These are phyloP conservation scores for Zaprionus gabonicus DNA, from an alignment of 1,140 invertebrate species.

Conservation along the genomic window DNA sequence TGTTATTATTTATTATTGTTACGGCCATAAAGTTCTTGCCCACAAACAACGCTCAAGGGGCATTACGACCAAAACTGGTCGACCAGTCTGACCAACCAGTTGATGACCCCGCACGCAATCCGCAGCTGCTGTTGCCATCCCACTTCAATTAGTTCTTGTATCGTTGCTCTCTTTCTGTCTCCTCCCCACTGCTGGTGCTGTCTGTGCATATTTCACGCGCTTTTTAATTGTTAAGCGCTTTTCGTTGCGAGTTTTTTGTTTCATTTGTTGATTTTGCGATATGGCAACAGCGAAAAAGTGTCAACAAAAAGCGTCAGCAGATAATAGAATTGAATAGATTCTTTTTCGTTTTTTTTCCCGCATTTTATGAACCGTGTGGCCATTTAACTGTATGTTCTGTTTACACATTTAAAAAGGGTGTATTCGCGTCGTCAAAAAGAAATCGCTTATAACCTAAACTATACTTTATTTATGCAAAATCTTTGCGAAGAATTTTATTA, in stretches of 20 bases:
- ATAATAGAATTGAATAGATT: slow-evolving; percentile 71
- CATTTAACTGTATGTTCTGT: slow-evolving; percentile 63
- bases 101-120: slow-evolving; percentile 75
- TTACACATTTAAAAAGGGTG: slow-evolving; percentile 23
- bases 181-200: slow-evolving; percentile 4
- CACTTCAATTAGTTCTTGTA: slow-evolving; percentile 16
- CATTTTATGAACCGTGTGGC: slow-evolving; percentile 31
- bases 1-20: slow-evolving; percentile 75
- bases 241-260: slow-evolving; percentile 46
- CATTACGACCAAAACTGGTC: slow-evolving; percentile 8
- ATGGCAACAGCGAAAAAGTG: slow-evolving; percentile 55
- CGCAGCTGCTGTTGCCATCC: slow-evolving; percentile 10
- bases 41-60: slow-evolving; percentile 20
- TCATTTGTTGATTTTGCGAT: slow-evolving; percentile 68
- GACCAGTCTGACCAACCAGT: slow-evolving; percentile 32
- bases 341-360: not conserved
- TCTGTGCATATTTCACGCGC: slow-evolving; percentile 65
- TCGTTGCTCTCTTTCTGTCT: slow-evolving; percentile 20
- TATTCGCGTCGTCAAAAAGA: slow-evolving; percentile 1
- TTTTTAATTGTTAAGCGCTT: slow-evolving; percentile 65
- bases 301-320: slow-evolving; percentile 60
- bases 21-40: slow-evolving; percentile 55
- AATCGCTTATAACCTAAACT: not conserved
- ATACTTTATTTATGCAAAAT: not conserved
- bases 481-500: not conserved